Conservation (phyloP, 1,140 invertebrate species). For the Drosophila chauvacae region DNA sequence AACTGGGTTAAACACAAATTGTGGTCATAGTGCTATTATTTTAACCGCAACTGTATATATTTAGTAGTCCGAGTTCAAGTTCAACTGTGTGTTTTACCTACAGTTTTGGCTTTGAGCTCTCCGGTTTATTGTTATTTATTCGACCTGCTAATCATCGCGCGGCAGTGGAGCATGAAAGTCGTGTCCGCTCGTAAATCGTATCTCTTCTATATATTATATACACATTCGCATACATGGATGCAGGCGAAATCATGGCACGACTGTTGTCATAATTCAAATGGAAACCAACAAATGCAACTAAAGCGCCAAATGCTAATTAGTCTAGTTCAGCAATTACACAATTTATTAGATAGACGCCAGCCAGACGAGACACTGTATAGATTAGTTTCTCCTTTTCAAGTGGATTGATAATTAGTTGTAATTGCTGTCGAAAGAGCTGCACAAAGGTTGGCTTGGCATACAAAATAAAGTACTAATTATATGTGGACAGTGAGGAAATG, state of each 20-base stretch:
- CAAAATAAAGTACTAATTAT: slow-evolving; percentile 11
- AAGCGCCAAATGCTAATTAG: slow-evolving; percentile 73
- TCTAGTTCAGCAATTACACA: slow-evolving; percentile 72
- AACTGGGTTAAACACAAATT: no score
- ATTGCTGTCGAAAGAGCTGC: slow-evolving; percentile 48
- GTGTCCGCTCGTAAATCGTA: slow-evolving; percentile 76
- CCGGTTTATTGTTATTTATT: slow-evolving; percentile 46
- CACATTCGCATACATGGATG: slow-evolving; percentile 1
- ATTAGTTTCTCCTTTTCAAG: slow-evolving; percentile 40
- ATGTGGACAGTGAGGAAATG: slow-evolving; percentile 9
- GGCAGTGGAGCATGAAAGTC: slow-evolving; percentile 79
- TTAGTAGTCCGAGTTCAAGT: slow-evolving; percentile 51
- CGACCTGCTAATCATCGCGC: slow-evolving; percentile 56
- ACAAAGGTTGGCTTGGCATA: slow-evolving; percentile 9
- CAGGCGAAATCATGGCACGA: slow-evolving; percentile 61
- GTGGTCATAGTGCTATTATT: no score
- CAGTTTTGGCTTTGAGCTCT: slow-evolving; percentile 39
- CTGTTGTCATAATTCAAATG: slow-evolving; percentile 74
- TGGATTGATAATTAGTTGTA: slow-evolving; percentile 67
- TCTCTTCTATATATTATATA: slow-evolving; percentile 39
- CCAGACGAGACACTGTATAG: slow-evolving; percentile 51
- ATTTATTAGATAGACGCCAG: slow-evolving; percentile 75
- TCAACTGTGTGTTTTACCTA: slow-evolving; percentile 29
- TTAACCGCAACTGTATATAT: no score
- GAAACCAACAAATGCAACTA: slow-evolving; percentile 41